Percentiles rank a stretch among this genome's conserved stretches.
phyloP scores from a whole-genome alignment of 1,140 invertebrate genomes.

The Asbolus verrucosus region DNA sequence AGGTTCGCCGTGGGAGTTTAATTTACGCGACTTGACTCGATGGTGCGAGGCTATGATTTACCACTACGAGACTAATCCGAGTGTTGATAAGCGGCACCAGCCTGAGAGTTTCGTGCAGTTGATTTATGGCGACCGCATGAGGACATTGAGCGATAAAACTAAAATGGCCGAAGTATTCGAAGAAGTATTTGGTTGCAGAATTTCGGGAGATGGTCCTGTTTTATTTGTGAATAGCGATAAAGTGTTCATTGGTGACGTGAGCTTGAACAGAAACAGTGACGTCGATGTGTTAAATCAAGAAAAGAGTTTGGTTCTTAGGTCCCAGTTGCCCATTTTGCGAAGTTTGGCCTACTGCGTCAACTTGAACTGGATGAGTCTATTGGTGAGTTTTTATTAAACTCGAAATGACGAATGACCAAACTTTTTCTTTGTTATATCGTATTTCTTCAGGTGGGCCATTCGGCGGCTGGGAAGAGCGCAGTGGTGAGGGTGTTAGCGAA shows the following conservation, averaged over 20 bases:
- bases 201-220: conserved; percentile 68
- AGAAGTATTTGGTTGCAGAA: conserved; percentile 68
- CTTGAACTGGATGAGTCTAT: conserved; percentile 92
- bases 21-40: conserved; percentile 93
- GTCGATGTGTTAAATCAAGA: conserved; percentile 64
- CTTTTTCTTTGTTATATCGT: background rate
- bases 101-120: conserved; percentile 70
- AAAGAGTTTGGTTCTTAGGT: conserved; percentile 73
- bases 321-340: conserved; percentile 76
- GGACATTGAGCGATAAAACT: conserved; percentile 77
- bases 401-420: background rate
- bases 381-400: conserved; percentile 72
- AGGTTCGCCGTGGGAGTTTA: conserved; percentile 96
- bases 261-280: conserved; percentile 66
- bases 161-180: conserved; percentile 73
- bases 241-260: conserved; percentile 73
- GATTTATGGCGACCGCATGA: conserved; percentile 86
- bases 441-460: conserved; percentile 76
- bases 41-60: conserved; percentile 83
- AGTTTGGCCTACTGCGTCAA: conserved; percentile 85
- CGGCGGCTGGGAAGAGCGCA: conserved; percentile 85
- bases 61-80: conserved; percentile 46
- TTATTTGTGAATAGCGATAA: conserved; percentile 68
- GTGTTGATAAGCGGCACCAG: conserved; percentile 34
- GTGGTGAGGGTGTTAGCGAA: conserved; percentile 82